phyloP scores from a whole-genome alignment of 2,113 vertebrate species.

The Melanocharis versteri region DNA sequence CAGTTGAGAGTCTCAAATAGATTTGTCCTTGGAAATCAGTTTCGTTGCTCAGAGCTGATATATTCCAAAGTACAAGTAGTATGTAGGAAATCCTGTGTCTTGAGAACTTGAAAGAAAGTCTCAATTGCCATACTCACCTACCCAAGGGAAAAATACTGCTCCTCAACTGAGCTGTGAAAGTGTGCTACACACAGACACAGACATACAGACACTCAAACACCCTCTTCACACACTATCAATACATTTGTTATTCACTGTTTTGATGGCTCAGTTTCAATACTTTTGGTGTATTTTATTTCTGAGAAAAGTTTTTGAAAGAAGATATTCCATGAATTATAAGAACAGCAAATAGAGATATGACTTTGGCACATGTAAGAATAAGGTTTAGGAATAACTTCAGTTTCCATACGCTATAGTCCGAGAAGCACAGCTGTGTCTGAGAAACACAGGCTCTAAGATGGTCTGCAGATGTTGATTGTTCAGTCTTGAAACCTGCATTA shows the following conservation, averaged over 20 bases:
- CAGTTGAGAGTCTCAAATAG: background rate
- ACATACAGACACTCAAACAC: background rate
- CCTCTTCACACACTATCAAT: background rate
- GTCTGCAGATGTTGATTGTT: background rate
- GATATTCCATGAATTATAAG: background rate
- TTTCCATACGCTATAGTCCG: background rate
- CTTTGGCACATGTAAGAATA: background rate
- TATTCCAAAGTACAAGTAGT: background rate
- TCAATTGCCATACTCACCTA: background rate
- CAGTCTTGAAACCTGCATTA: background rate
- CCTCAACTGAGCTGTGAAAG: background rate
- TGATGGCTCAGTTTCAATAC: background rate
- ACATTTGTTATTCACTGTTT: background rate
- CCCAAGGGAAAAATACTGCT: background rate
- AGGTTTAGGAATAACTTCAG: background rate
- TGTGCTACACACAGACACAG: background rate
- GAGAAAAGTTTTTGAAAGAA: background rate
- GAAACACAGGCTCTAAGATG: background rate
- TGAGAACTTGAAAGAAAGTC: background rate
- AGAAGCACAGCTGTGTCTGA: background rate
- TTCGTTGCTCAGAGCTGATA: background rate
- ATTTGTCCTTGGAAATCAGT: background rate
- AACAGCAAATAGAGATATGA: background rate
- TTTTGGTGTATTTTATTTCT: background rate
- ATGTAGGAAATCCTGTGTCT: background rate